These are phyloP conservation scores for Plotosus lineatus DNA, from an alignment of 2,113 vertebrate genomes.

Conservation along the genomic window DNA sequence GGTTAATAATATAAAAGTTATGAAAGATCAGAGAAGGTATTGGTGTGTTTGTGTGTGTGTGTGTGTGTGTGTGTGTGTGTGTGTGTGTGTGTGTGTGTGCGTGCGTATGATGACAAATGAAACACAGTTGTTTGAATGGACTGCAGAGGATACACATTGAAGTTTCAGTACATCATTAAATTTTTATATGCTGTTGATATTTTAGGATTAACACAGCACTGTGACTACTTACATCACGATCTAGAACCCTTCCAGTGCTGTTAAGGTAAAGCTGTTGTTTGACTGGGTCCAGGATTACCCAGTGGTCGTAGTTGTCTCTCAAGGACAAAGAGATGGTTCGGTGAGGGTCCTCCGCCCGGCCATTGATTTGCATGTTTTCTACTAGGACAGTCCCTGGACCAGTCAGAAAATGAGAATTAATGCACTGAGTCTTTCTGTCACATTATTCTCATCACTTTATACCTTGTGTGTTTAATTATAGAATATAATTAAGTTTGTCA, in stretches of 20 bases:
- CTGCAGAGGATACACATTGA: background rate
- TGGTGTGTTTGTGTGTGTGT: background rate
- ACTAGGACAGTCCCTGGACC: slow-evolving; percentile 89
- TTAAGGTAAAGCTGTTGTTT: slow-evolving; percentile 90
- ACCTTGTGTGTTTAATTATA: background rate
- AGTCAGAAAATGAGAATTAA: slow-evolving; percentile 42
- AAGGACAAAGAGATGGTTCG: slow-evolving; percentile 91
- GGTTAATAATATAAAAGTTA: slow-evolving; percentile 15
- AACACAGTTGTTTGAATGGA: background rate
- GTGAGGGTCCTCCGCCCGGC: slow-evolving; percentile 82
- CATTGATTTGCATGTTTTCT: slow-evolving; percentile 97
- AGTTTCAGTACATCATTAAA: background rate
- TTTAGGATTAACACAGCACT: background rate
- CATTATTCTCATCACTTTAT: background rate
- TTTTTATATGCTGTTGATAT: background rate
- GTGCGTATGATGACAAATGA: background rate
- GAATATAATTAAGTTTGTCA: background rate
- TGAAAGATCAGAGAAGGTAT: background rate
- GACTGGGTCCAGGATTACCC: slow-evolving; percentile 91
- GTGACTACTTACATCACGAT: slow-evolving; percentile 87
- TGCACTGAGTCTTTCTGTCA: background rate
- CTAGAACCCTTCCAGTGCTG: slow-evolving; percentile 89
- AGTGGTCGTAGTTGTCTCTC: slow-evolving; percentile 86
- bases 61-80: background rate
- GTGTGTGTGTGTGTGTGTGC: background rate